Conservation (phyloP, 2,888 invertebrate genomes). For the Julus scanicus region DNA sequence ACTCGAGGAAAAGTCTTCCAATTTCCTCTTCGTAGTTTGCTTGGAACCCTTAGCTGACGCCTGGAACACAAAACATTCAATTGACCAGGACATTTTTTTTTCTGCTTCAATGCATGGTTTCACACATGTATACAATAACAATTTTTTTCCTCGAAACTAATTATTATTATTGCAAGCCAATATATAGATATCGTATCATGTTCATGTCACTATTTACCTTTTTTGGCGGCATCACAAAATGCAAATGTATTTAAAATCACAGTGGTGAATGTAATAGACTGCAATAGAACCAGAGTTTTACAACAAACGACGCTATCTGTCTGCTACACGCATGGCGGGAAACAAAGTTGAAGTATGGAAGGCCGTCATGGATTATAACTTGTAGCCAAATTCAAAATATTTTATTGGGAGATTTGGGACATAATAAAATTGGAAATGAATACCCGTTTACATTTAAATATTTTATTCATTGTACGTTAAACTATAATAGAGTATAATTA, state of each 20-base stretch:
- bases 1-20: conserved; percentile 30
- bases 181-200: not conserved
- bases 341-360: not conserved
- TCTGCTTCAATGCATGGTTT: not conserved
- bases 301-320: not conserved
- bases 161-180: not conserved
- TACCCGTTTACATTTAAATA: too few species aligned
- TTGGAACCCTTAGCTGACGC: not conserved
- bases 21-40: not conserved
- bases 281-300: not conserved
- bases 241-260: conserved; percentile 2
- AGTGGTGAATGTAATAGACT: not conserved
- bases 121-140: not conserved
- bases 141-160: not conserved
- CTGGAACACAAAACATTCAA: not conserved
- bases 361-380: too few species aligned
- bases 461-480: too few species aligned
- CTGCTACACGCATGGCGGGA: not conserved
- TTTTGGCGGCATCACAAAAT: not conserved
- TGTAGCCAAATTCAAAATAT: too few species aligned
- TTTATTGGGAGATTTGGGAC: too few species aligned
- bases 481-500: too few species aligned
- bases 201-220: not conserved
- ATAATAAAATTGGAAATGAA: too few species aligned
- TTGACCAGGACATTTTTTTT: not conserved